A percentile compares a stretch with the other conserved stretches of the same genome.
Evolutionary conservation across 2,113 vertebrate genomes (phyloP).

Genomic region (Plecturocebus donacophilus): DNA sequence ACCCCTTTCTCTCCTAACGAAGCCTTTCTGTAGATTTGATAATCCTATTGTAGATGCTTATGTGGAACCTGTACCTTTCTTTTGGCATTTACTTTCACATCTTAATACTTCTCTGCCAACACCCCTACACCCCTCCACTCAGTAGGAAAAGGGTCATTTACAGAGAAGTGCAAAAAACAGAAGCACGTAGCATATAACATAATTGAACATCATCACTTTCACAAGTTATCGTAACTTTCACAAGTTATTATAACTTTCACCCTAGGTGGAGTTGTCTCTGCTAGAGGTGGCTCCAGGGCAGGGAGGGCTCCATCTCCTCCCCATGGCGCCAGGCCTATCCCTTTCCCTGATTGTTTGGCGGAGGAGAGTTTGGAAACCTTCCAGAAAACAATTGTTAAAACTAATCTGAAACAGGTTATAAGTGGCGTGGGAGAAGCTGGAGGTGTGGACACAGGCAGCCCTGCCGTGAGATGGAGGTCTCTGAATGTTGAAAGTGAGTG

Average conservation of each 20-base stretch:
- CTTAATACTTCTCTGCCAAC: not conserved
- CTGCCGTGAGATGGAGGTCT: not conserved
- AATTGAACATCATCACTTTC: too few species aligned
- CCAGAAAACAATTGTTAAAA: conserved; percentile 34
- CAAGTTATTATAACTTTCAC: not conserved
- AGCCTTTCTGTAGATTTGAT: not conserved
- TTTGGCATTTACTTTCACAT: not conserved
- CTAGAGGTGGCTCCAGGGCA: not conserved
- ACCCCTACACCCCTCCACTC: too few species aligned
- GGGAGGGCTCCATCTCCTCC: not conserved
- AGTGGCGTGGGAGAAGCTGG: not conserved
- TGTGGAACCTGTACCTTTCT: not conserved
- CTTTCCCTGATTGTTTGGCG: not conserved
- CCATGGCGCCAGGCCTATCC: not conserved
- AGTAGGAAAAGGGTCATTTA: not conserved
- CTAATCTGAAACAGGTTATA: conserved; percentile 29
- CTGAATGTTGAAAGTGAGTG: not conserved
- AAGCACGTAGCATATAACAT: not conserved
- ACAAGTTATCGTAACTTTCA: not conserved
- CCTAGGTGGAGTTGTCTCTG: not conserved
- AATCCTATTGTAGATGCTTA: not conserved
- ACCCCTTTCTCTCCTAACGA: not conserved
- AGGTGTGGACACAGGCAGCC: not conserved
- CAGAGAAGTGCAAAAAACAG: not conserved
- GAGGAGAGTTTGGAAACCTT: conserved; percentile 27